A percentile compares a stretch with the other conserved stretches of the same genome.
phyloP scores from a whole-genome alignment of 2,888 invertebrate genomes.

The Himalopsyche japonica region DNA sequence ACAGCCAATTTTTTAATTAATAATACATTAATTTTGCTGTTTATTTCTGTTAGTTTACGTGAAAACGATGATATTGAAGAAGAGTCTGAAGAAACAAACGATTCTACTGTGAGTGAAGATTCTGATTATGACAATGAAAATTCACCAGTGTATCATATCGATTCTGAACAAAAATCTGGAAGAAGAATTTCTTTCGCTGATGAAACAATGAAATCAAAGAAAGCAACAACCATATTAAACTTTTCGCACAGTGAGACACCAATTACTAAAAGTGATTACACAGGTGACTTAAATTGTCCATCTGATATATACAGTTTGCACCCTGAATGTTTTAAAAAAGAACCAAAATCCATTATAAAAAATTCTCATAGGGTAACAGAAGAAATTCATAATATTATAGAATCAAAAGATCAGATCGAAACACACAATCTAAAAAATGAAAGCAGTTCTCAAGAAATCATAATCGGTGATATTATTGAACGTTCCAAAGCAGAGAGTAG shows the following conservation, averaged over 20 bases:
- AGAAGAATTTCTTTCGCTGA: constrained; percentile 54
- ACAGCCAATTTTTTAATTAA: no score
- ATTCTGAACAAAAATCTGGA: constrained; percentile 42
- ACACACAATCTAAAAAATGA: neutral
- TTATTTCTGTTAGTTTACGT: constrained; percentile 47
- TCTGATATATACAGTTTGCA: constrained; percentile 54
- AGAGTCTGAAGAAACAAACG: constrained; percentile 15
- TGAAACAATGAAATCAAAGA: constrained; percentile 41
- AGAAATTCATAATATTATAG: constrained; percentile 19
- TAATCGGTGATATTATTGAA: constrained; percentile 28
- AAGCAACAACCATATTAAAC: constrained; percentile 42
- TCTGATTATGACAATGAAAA: constrained; percentile 10
- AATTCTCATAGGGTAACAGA: constrained; percentile 44
- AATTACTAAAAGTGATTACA: constrained; percentile 42
- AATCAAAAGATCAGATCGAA: neutral
- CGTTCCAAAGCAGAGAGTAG: neutral
- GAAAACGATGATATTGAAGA: constrained; percentile 41
- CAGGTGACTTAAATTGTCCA: constrained; percentile 53
- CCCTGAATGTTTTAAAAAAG: constrained; percentile 45
- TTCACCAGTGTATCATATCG: constrained; percentile 38
- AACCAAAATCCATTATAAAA: constrained; percentile 52
- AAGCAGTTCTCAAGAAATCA: neutral
- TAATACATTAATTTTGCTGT: constrained; percentile 16
- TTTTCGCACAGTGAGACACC: constrained; percentile 51
- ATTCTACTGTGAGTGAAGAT: neutral